These are phyloP conservation scores for Geotrypetes seraphini DNA, from an alignment of 2,797 vertebrate species.

Conservation along the genomic window DNA sequence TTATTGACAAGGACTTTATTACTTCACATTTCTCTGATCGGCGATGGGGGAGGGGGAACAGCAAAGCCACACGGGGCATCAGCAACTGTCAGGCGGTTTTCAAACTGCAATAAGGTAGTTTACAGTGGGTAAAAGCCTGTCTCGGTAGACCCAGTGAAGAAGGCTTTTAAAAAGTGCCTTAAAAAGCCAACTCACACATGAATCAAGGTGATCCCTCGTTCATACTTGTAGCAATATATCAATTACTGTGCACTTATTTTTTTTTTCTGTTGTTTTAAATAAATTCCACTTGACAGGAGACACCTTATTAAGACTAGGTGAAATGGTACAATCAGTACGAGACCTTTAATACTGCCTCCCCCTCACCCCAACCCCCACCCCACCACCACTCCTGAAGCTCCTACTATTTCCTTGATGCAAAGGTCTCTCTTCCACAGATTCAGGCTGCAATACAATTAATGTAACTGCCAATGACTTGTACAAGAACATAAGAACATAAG, in stretches of 20 bases:
- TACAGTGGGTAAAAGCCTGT: conserved; percentile 55
- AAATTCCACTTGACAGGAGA: conserved; percentile 70
- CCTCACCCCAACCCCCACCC: too few species aligned
- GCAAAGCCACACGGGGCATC: conserved; percentile 54
- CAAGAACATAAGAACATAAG: too few species aligned
- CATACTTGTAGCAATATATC: conserved; percentile 71
- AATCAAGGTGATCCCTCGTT: conserved; percentile 70
- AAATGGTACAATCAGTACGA: conserved; percentile 73
- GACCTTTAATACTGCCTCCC: conserved; percentile 68
- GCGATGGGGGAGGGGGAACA: conserved; percentile 36
- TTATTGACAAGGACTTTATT: conserved; percentile 68
- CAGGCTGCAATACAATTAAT: conserved; percentile 76
- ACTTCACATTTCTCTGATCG: conserved; percentile 64
- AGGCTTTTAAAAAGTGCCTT: conserved; percentile 69
- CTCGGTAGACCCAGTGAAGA: conserved; percentile 72
- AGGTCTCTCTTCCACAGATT: conserved; percentile 74
- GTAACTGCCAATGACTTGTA: conserved; percentile 74
- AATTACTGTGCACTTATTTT: conserved; percentile 68
- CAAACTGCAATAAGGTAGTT: conserved; percentile 61
- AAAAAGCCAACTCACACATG: conserved; percentile 75
- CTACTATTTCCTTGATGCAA: conserved; percentile 63
- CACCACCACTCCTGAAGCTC: too few species aligned
- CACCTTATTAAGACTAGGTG: conserved; percentile 66
- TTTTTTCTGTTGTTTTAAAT: conserved; percentile 57
- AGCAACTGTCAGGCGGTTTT: conserved; percentile 68